Percentiles rank a stretch among this genome's conserved stretches.
Conservation (phyloP, 2,888 invertebrate genomes). For the Hedya salicella region DNA sequence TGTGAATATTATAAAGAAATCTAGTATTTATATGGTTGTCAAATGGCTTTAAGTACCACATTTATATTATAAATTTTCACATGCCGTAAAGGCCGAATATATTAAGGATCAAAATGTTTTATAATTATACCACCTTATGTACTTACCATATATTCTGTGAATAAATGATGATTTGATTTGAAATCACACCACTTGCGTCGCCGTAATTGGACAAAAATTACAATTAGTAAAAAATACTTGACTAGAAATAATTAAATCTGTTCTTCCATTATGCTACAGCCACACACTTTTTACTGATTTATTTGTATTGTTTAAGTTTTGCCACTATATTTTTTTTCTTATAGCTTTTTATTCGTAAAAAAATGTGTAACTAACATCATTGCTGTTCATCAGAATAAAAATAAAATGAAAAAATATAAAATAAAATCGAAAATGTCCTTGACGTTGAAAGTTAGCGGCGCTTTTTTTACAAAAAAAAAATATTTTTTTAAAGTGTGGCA, state of each 20-base stretch:
- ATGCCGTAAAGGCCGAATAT: no score
- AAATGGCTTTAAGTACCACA: no score
- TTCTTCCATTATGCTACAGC: constrained; percentile 67
- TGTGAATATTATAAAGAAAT: no score
- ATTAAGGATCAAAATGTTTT: no score
- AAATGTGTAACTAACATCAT: neutral
- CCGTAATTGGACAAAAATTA: neutral
- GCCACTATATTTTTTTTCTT: neutral
- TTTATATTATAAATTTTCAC: no score
- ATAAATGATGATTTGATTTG: no score
- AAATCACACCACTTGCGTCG: no score
- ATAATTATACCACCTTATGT: no score
- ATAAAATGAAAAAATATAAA: neutral
- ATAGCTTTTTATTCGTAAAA: neutral
- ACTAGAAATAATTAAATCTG: constrained; percentile 49
- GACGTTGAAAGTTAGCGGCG: neutral
- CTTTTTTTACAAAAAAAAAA: neutral
- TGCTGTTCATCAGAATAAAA: neutral
- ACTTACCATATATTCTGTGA: no score
- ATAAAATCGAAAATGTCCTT: neutral
- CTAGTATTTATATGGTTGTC: no score
- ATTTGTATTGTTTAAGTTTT: neutral
- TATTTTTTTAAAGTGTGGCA: constrained; percentile 20
- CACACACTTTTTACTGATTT: constrained; percentile 13
- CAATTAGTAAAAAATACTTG: constrained; percentile 34